A percentile compares a stretch with the other conserved stretches of the same genome.
Evolutionary conservation across 2,888 invertebrate genomes (phyloP).

Genomic region (Tuta absoluta): DNA sequence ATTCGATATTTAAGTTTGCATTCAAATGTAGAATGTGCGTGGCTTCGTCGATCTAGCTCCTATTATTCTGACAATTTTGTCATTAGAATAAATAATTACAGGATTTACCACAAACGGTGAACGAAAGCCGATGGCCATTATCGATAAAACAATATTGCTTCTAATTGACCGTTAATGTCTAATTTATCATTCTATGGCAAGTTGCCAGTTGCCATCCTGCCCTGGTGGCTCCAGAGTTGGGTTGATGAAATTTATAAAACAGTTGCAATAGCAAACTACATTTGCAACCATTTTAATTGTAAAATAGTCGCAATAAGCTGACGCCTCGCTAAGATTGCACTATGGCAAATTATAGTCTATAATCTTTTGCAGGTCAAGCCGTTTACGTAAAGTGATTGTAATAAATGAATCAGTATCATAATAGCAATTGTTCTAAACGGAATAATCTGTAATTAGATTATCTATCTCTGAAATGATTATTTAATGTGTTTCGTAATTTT

Average conservation of each 20-base stretch:
- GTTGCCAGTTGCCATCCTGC: neutral
- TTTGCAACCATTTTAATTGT: slow-evolving; percentile 3
- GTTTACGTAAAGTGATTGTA: neutral
- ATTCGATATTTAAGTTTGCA: neutral
- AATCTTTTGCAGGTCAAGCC: slow-evolving; percentile 4
- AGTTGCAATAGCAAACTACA: slow-evolving; percentile 12
- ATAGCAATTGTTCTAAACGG: neutral
- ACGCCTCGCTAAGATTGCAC: neutral
- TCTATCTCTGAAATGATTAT: neutral
- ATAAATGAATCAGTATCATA: neutral
- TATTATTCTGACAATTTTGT: neutral
- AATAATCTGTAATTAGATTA: neutral
- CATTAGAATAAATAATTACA: neutral
- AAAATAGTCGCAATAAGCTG: slow-evolving; percentile 14
- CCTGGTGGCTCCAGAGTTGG: neutral
- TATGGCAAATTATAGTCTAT: neutral
- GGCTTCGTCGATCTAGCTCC: no score
- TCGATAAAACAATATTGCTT: neutral
- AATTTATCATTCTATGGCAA: slow-evolving; percentile 4
- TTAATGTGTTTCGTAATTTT: neutral
- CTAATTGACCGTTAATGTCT: slow-evolving; percentile 5
- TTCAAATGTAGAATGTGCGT: neutral
- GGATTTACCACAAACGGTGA: neutral
- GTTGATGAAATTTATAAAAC: slow-evolving; percentile 15
- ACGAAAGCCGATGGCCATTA: neutral